Base-by-base conservation (phyloP, 2,797 vertebrate species). In the Mallotus villosus region DNA sequence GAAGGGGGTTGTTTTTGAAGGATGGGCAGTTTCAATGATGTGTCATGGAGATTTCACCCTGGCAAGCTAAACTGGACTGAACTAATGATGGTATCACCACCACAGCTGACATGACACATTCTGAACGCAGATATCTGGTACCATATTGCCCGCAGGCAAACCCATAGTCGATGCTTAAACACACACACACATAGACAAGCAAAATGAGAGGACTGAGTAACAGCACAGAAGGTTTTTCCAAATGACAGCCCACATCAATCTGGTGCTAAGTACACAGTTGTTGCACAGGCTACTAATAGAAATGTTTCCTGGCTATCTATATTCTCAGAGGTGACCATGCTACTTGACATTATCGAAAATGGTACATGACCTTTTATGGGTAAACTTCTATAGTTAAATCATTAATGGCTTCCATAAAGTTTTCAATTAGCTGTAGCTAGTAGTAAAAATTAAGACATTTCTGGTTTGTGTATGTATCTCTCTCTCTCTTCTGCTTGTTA, bases 21-120 rank as follows among this genome's bases (percentile, higher is more conserved):
- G 74, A 61, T 72, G 0, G 2, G 58, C 11, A 29, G 75, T 81
- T 80, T 81, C 24, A 41, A 25, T 17, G 5, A 62, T 69, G 70
- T 75, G 74, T 80, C 65, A 68, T 41, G 71, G 68, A 71, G 6
- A 75, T 75, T 80, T 71, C 25, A 22, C 59, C 46, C 29, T 2
- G 4, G 64, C 41, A 22, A 21, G 19, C 58, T 46, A 70, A 61
- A 32, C 32, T 55, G 21, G 32, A 64, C 37, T 61, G 70, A 66
- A 69, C 64, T 67, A 67, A 68, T 67, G 63, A 76, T 68, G 22
- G 63, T 17, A 63, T 71, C 59, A 71, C 76, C 73, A 61, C 37
- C 68, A 14, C 53, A 72, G 73, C 76, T 71, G 74, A 83, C 67
- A 73, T 60, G 58, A 78, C 55, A 60, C 76, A 78, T 72, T 66